phyloP scores from a whole-genome alignment of 2,113 vertebrate species.

The Seriola quinqueradiata region DNA sequence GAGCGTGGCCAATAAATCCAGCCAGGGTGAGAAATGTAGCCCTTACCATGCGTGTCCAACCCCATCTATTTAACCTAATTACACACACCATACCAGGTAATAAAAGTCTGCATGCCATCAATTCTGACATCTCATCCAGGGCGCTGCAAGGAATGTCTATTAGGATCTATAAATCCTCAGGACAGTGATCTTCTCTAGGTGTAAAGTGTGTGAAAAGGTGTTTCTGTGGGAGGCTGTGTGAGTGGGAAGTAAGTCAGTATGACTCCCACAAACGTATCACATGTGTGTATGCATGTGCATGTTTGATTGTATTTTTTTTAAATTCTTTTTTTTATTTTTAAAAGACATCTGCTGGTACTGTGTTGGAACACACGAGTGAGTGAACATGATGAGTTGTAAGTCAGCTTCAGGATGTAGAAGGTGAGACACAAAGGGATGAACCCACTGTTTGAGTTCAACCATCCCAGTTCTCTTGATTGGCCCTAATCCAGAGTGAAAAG shows the following conservation, averaged over 20 bases:
- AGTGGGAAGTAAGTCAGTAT: slow-evolving; percentile 35
- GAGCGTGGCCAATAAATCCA: slow-evolving; percentile 84
- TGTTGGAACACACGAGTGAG: background rate
- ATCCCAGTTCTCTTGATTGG: slow-evolving; percentile 34
- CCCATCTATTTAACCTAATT: slow-evolving; percentile 87
- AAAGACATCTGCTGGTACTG: slow-evolving; percentile 30
- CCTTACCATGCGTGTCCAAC: slow-evolving; percentile 83
- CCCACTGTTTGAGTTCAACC: slow-evolving; percentile 53
- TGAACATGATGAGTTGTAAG: slow-evolving; percentile 23
- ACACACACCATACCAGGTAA: slow-evolving; percentile 85
- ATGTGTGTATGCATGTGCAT: slow-evolving; percentile 20
- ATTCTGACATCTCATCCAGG: slow-evolving; percentile 82
- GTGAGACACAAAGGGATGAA: slow-evolving; percentile 42
- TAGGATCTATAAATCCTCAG: slow-evolving; percentile 81
- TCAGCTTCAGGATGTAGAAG: slow-evolving; percentile 36
- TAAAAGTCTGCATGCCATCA: slow-evolving; percentile 86
- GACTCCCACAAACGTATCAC: slow-evolving; percentile 44
- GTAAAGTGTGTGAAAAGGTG: slow-evolving; percentile 66
- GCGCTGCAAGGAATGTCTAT: slow-evolving; percentile 77
- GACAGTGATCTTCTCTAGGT: slow-evolving; percentile 66
- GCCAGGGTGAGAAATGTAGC: slow-evolving; percentile 79
- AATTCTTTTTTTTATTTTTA: too few species aligned
- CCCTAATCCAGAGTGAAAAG: slow-evolving; percentile 58
- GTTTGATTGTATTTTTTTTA: slow-evolving; percentile 34
- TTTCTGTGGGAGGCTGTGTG: slow-evolving; percentile 51